Conservation (phyloP, 2,888 invertebrate genomes). For the Heteropelma amictum region DNA sequence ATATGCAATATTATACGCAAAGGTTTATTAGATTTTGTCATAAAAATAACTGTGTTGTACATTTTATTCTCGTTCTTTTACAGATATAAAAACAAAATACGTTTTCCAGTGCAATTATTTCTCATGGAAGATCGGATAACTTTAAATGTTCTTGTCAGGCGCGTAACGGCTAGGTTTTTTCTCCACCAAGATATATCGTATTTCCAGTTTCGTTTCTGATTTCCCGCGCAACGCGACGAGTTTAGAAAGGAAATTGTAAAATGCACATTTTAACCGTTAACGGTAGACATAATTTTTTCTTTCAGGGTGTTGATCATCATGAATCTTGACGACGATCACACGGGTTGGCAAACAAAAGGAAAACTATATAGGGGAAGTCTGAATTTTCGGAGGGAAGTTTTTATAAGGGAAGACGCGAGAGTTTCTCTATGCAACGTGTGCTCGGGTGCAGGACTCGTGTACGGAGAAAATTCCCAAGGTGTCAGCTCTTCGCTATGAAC, state of each 20-base stretch:
- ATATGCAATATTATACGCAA: too few species aligned
- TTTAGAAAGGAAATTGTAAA: constrained; percentile 3
- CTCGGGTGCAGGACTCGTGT: not conserved
- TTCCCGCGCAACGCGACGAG: not conserved
- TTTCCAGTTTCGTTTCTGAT: constrained; percentile 4
- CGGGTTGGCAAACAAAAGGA: constrained; percentile 27
- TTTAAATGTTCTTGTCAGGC: too few species aligned
- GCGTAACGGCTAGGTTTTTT: too few species aligned
- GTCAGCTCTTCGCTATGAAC: constrained; percentile 12
- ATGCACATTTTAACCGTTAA: constrained; percentile 23
- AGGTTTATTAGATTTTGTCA: too few species aligned
- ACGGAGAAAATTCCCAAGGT: constrained; percentile 58
- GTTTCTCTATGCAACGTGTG: not conserved
- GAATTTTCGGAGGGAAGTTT: constrained; percentile 32
- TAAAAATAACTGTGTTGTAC: too few species aligned
- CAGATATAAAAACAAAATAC: too few species aligned
- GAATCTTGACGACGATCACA: constrained; percentile 38
- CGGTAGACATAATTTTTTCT: constrained; percentile 9
- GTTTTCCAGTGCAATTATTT: too few species aligned
- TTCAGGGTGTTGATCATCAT: constrained; percentile 27
- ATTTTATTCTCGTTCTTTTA: too few species aligned
- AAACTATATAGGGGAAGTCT: constrained; percentile 21
- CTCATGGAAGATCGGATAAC: too few species aligned
- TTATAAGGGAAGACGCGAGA: constrained; percentile 37
- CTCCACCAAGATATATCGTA: too few species aligned